phyloP scores from a whole-genome alignment of 2,888 invertebrate species.

The Drosophila sordidula region DNA sequence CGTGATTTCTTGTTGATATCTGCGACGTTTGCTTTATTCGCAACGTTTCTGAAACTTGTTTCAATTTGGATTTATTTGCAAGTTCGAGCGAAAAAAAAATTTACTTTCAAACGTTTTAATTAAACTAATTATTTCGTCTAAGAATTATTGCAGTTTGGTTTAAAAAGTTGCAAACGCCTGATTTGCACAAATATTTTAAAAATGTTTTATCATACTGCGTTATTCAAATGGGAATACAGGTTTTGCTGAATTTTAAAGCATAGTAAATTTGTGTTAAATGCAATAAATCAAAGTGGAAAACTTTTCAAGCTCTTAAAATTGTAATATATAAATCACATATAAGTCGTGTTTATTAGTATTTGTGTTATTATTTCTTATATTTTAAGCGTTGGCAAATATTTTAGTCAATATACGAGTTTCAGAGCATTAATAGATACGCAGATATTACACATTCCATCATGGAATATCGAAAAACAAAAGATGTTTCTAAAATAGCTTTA shows the following conservation, averaged over 20 bases:
- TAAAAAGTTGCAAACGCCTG: neutral
- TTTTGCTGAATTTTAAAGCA: slow-evolving; percentile 11
- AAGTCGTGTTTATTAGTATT: too few relatives aligned
- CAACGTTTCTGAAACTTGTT: slow-evolving; percentile 38
- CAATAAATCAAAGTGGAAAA: too few relatives aligned
- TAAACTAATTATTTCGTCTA: slow-evolving; percentile 34
- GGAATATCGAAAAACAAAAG: too few relatives aligned
- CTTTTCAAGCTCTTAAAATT: too few relatives aligned
- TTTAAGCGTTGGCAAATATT: too few relatives aligned
- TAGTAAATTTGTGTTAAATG: slow-evolving; percentile 8
- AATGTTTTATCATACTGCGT: neutral
- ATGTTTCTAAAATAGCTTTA: too few relatives aligned
- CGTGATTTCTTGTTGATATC: slow-evolving; percentile 26
- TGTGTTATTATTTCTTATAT: too few relatives aligned
- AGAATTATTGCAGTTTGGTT: slow-evolving; percentile 9
- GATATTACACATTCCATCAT: too few relatives aligned
- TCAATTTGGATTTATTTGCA: slow-evolving; percentile 14
- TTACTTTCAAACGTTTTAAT: slow-evolving; percentile 27
- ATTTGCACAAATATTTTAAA: slow-evolving; percentile 23
- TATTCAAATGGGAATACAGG: slow-evolving; percentile 18
- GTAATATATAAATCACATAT: too few relatives aligned
- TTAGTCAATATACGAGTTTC: too few relatives aligned
- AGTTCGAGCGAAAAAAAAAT: neutral
- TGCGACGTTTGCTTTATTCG: slow-evolving; percentile 13
- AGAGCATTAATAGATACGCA: too few relatives aligned